Conservation (phyloP, 1,140 invertebrate genomes). For the Drosophila pachea region DNA sequence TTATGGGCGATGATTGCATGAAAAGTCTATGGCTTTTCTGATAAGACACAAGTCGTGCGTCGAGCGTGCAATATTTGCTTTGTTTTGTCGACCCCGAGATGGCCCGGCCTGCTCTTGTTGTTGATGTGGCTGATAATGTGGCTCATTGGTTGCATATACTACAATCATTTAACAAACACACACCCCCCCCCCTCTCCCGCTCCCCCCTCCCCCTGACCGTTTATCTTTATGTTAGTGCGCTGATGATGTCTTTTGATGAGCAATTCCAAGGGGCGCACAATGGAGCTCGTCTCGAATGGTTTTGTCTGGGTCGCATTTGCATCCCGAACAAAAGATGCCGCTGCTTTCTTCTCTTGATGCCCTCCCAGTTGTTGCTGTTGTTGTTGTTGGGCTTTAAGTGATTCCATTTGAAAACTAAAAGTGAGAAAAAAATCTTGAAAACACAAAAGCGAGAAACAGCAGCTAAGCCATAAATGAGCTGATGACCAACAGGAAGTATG, state of each 20-base stretch:
- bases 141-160: slow-evolving; percentile 54
- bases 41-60: slow-evolving; percentile 8
- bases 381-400: slow-evolving; percentile 31
- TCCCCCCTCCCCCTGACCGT: slow-evolving; percentile 6
- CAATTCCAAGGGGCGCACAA: slow-evolving; percentile 47
- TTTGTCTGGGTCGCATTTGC: slow-evolving; percentile 45
- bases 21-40: background rate
- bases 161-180: background rate
- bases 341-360: slow-evolving; percentile 32
- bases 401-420: slow-evolving; percentile 42
- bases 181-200: no score
- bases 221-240: slow-evolving; percentile 16
- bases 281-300: slow-evolving; percentile 39
- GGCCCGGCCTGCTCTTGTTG: slow-evolving; percentile 21
- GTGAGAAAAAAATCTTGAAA: slow-evolving; percentile 42
- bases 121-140: slow-evolving; percentile 60
- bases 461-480: slow-evolving; percentile 26
- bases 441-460: slow-evolving; percentile 17
- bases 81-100: slow-evolving; percentile 57
- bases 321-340: slow-evolving; percentile 40
- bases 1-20: background rate
- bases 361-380: background rate
- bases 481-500: slow-evolving; percentile 45
- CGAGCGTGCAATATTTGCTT: slow-evolving; percentile 49
- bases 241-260: slow-evolving; percentile 68